Base-by-base conservation (phyloP, 1,140 invertebrate species). In the Diabrotica virgifera region DNA sequence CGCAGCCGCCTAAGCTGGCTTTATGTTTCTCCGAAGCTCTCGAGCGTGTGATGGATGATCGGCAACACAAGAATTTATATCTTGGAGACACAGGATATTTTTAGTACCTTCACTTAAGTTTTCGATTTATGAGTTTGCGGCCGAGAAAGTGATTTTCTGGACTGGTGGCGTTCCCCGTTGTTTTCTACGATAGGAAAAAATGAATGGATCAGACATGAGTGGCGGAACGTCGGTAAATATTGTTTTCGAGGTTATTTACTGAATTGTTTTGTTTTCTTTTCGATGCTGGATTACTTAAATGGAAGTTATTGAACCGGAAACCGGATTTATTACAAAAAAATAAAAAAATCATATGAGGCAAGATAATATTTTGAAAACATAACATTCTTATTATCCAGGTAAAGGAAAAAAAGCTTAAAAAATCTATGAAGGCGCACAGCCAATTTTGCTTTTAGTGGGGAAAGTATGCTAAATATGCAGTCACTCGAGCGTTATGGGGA, bases 31-130 rank as follows among this genome's bases (percentile, higher is more conserved):
- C 40, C 40, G 40, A 46, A 46, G 40, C 40, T n/a, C 40, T 46
- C 40, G n/a, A 46, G 40, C 40, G 40, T 46, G 40, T 46, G 40
- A 46, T 46, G 40, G 40, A 46, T 46, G 40, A 46, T 46, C 40
- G 40, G 40, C 40, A 46, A 46, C 40, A 46, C 40, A 46, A 46
- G n/a, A 46, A 46, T 46, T 46, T 46, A 46, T 46, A 46, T 46
- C 40, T n/a, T 46, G 40, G 40, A 46, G 40, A 46, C 40, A 46
- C n/a, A 46, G 40, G 40, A 46, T 46, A 46, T 46, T 46, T 46
- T 46, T 46, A 46, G 40, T 46, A 46, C 40, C 40, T 46, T 46
- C 40, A 46, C 40, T 46, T 46, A 46, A 46, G 40, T 46, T 46
- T 46, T 46, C 40, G 40, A 46, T 46, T 46, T 46, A 46, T 46